phyloP scores from a whole-genome alignment of 2,888 invertebrate species.

The Chalcis sispes region DNA sequence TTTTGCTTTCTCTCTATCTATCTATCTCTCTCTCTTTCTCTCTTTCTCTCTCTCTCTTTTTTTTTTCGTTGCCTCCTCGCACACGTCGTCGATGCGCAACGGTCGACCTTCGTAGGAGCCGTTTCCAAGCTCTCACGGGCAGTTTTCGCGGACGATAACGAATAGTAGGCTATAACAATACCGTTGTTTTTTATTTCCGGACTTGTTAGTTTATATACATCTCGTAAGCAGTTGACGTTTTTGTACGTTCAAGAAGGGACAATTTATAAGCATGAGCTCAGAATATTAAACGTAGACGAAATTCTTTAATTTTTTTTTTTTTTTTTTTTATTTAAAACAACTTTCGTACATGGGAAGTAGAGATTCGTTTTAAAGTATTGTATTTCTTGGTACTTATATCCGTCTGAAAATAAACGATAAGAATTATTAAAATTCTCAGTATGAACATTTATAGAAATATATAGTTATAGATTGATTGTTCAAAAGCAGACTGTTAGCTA shows the following conservation, averaged over 20 bases:
- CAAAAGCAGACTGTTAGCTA: no score
- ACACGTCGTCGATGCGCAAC: constrained; percentile 29
- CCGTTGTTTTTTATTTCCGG: neutral
- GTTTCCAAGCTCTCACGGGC: neutral
- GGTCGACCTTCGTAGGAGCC: constrained; percentile 21
- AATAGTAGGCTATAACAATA: neutral
- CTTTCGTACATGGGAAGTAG: neutral
- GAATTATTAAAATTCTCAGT: neutral
- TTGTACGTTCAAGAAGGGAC: neutral
- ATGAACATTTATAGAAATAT: no score
- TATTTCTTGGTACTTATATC: neutral
- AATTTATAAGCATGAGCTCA: neutral
- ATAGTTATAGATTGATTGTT: no score
- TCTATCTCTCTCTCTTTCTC: neutral
- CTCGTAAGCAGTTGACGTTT: constrained; percentile 7
- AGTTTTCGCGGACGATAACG: neutral
- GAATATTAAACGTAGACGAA: constrained; percentile 17
- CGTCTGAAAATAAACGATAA: constrained; percentile 19
- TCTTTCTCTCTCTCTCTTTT: neutral
- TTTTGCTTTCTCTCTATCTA: neutral
- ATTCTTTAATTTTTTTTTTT: neutral
- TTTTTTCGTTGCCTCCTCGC: neutral
- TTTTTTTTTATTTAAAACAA: neutral
- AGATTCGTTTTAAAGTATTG: neutral
- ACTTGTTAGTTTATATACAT: neutral